These are phyloP conservation scores for Astropecten irregularis DNA, from an alignment of 53 echinoderm and acorn worm genomes.

Conservation along the genomic window DNA sequence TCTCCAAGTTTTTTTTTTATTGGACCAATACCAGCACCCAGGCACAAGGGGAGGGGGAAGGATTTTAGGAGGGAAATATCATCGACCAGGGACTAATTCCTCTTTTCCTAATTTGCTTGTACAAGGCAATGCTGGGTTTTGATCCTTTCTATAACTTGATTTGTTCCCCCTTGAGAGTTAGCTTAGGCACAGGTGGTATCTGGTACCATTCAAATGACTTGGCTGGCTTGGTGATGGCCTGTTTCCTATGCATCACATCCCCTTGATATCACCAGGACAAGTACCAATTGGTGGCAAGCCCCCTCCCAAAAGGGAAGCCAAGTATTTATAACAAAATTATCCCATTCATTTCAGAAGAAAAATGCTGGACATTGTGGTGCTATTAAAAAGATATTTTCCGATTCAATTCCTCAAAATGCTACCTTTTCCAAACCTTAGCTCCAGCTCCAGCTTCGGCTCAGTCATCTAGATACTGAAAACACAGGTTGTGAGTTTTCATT, in stretches of 20 bases:
- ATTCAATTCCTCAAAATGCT: too few species aligned
- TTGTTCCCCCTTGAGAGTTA: not conserved
- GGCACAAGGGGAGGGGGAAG: not conserved
- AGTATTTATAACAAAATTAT: too few species aligned
- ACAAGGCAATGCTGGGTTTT: not conserved
- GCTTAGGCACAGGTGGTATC: not conserved
- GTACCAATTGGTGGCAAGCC: not conserved
- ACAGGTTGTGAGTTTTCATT: too few species aligned
- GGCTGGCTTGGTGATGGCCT: not conserved
- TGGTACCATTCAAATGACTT: too few species aligned
- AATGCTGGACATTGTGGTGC: too few species aligned
- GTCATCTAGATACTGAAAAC: too few species aligned
- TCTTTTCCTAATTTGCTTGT: slow-evolving; percentile 1
- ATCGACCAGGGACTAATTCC: not conserved
- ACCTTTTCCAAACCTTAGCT: too few species aligned
- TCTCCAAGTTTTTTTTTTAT: too few species aligned
- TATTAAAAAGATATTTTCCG: too few species aligned
- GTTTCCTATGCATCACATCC: slow-evolving; percentile 32
- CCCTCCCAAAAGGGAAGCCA: too few species aligned
- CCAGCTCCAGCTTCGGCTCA: too few species aligned
- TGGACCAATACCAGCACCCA: not conserved
- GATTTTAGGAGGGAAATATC: not conserved
- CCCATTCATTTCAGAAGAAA: too few species aligned
- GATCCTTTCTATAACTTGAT: not conserved
- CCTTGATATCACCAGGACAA: not conserved